Evolutionary conservation across 2,113 vertebrate species (phyloP).

Genomic region (Thamnaconus septentrionalis): DNA sequence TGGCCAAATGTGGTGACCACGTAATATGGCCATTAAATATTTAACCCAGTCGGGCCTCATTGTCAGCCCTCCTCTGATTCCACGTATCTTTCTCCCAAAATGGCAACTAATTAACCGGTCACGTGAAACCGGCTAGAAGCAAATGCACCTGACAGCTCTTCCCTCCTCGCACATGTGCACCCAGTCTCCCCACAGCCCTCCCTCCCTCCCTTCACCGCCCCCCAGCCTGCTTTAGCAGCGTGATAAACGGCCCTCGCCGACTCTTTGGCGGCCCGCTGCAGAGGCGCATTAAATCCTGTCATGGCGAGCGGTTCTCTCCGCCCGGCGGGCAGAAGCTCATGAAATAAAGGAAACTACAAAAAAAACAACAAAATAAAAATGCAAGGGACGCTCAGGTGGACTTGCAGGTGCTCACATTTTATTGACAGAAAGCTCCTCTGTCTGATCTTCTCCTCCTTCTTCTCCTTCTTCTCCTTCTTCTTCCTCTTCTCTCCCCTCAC

Average conservation of each 20-base stretch:
- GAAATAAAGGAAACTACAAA: too few species aligned
- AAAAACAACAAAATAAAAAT: slow-evolving; percentile 8
- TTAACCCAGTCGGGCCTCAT: slow-evolving; percentile 28
- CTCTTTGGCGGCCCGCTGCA: background rate
- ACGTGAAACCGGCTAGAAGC: background rate
- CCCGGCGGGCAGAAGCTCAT: slow-evolving; percentile 18
- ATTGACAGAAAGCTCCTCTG: slow-evolving; percentile 38
- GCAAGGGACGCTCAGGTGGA: slow-evolving; percentile 1
- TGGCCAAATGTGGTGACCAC: slow-evolving; percentile 34
- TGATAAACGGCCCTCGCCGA: slow-evolving; percentile 21
- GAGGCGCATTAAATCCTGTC: slow-evolving; percentile 49
- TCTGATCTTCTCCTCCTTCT: slow-evolving; percentile 6
- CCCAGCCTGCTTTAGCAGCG: background rate
- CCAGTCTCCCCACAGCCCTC: background rate
- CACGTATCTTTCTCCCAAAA: background rate
- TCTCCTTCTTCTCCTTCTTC: slow-evolving; percentile 5
- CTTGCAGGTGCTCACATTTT: slow-evolving; percentile 33
- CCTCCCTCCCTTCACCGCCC: background rate
- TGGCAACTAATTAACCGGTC: background rate
- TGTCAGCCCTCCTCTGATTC: slow-evolving; percentile 8
- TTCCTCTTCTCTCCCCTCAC: slow-evolving; percentile 19
- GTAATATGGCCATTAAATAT: slow-evolving; percentile 58
- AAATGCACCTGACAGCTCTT: background rate
- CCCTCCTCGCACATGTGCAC: background rate
- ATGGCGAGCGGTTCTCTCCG: slow-evolving; percentile 19